These are phyloP conservation scores for Whitmania pigra DNA, from an alignment of 1,140 invertebrate genomes.

Conservation along the genomic window DNA sequence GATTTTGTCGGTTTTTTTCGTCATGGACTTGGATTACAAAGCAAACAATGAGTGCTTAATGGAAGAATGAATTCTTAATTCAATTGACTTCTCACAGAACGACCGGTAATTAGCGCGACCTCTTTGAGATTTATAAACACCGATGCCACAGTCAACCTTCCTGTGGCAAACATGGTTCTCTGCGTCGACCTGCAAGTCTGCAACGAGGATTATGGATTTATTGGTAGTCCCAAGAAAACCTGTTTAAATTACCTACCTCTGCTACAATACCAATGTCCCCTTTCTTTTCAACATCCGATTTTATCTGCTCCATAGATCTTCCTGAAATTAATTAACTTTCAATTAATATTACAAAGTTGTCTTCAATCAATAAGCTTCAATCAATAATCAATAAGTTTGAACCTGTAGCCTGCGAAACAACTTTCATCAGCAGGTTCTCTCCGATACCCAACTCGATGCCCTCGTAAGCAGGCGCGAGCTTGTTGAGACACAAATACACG, in stretches of 20 bases:
- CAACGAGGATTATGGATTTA: slow-evolving; percentile 24
- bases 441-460: slow-evolving; percentile 76
- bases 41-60: too few relatives aligned
- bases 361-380: too few relatives aligned
- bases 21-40: slow-evolving; percentile 40
- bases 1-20: slow-evolving; percentile 83
- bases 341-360: too few relatives aligned
- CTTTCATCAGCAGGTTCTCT: slow-evolving; percentile 78
- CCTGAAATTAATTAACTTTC: slow-evolving; percentile 27
- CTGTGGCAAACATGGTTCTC: slow-evolving; percentile 62
- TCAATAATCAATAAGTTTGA: too few relatives aligned
- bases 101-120: slow-evolving; percentile 74
- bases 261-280: slow-evolving; percentile 89
- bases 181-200: slow-evolving; percentile 69
- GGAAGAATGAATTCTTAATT: too few relatives aligned
- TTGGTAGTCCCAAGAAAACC: not conserved
- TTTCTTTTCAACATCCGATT: slow-evolving; percentile 59
- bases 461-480: slow-evolving; percentile 84
- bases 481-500: slow-evolving; percentile 88
- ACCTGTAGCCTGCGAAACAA: slow-evolving; percentile 82
- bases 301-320: slow-evolving; percentile 69
- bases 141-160: slow-evolving; percentile 45
- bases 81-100: slow-evolving; percentile 46
- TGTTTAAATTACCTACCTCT: slow-evolving; percentile 46
- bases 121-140: slow-evolving; percentile 80